Evolutionary conservation across 2,113 vertebrate genomes (phyloP).

Genomic region (Nettapus auritus): DNA sequence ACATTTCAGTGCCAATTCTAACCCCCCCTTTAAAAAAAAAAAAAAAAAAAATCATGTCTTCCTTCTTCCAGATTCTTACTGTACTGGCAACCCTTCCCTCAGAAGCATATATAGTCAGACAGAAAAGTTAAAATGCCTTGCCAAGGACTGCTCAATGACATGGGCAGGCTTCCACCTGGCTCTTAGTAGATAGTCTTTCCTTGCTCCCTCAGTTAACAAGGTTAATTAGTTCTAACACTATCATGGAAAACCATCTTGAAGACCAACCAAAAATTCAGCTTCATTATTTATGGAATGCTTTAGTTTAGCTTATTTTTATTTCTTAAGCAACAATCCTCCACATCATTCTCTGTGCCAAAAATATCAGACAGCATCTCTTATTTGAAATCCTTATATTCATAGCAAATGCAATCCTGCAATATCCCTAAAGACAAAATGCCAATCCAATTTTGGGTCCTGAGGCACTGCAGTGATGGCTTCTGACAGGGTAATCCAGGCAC

Average conservation of each 20-base stretch:
- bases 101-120: neutral
- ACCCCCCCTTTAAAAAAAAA: too few species aligned
- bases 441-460: constrained; percentile 8
- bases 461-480: neutral
- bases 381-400: neutral
- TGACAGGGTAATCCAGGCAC: constrained; percentile 38
- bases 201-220: neutral
- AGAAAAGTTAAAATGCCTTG: neutral
- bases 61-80: neutral
- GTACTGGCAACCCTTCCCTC: neutral
- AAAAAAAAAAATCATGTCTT: neutral
- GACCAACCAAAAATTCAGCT: neutral
- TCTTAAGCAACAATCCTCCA: neutral
- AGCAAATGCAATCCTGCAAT: neutral
- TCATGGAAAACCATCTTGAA: neutral
- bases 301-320: neutral
- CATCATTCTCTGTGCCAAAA: neutral
- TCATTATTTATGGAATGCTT: neutral
- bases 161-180: constrained; percentile 10
- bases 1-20: too few species aligned
- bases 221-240: neutral
- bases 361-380: neutral
- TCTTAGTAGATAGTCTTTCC: neutral
- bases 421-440: constrained; percentile 12
- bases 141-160: constrained; percentile 18